These are phyloP conservation scores for Drosophila aff. DNA, from an alignment of 1,140 invertebrate genomes.

Conservation along the genomic window DNA sequence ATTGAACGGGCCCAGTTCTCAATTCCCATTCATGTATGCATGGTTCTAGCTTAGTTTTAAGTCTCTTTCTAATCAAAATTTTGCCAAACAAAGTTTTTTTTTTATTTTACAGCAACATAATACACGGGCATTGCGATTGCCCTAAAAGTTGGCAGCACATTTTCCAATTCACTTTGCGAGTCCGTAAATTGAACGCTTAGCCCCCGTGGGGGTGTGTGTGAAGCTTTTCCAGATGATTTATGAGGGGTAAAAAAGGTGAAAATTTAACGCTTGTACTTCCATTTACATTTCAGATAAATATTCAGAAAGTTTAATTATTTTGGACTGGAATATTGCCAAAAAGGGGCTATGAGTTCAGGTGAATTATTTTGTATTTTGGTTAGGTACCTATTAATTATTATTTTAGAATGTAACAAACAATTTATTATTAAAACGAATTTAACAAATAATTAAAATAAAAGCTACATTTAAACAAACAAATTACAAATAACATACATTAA, in stretches of 20 bases:
- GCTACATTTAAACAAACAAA: not conserved
- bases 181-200: conserved; percentile 41
- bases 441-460: not conserved
- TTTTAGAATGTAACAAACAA: not conserved
- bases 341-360: not conserved
- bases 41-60: conserved; percentile 57
- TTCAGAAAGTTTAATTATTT: not conserved
- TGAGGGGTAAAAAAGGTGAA: conserved; percentile 10
- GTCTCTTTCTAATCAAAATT: conserved; percentile 69
- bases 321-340: too few relatives aligned
- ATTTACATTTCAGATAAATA: conserved; percentile 10
- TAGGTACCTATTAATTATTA: too few relatives aligned
- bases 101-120: conserved; percentile 18
- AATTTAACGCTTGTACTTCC: conserved; percentile 11
- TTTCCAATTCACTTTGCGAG: conserved; percentile 51
- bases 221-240: conserved; percentile 35
- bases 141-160: conserved; percentile 29
- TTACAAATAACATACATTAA: not conserved
- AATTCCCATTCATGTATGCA: conserved; percentile 46
- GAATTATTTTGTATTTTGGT: too few relatives aligned
- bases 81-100: conserved; percentile 47
- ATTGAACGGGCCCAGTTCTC: conserved; percentile 47
- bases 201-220: not conserved
- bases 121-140: conserved; percentile 35
- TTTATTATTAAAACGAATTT: not conserved